Base-by-base conservation (phyloP, 2,113 vertebrate species). In the Microcebus tavaratra region DNA sequence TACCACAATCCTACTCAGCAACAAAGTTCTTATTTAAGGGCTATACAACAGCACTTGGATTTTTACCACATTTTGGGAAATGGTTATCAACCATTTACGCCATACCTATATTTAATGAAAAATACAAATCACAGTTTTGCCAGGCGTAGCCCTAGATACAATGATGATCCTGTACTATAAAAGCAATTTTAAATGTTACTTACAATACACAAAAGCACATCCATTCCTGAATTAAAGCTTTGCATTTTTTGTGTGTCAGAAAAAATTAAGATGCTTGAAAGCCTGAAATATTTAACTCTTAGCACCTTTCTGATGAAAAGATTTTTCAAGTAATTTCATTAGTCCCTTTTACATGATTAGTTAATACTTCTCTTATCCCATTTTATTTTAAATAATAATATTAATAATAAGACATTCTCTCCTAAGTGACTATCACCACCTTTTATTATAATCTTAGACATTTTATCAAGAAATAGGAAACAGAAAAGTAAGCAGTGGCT, bases 181-280 rank as follows among this genome's bases (percentile, higher is more conserved):
- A 87, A 95, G 31, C 34, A 50, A 45, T 80, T 88, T 25, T 55
- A 34, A 91, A 89, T 31, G 18, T 48, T 59, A 76, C 25, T n/a
- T 90, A 34, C 27, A 88, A 67, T 10, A 78, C 65, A 73, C 18
- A 91, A 86, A 61, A 95, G 81, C 25, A 91, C 9, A 65, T 14
- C 13, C 57, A 88, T 70, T 92, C 65, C 34, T 61, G 8, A 94
- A 84, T 84, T 63, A 84, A 92, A 68, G 6, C 5, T 39, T 88
- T 87, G 48, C 0, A 39, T 78, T 79, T 86, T 78, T 88, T 50
- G 20, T 48, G 15, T 75, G 6, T 81, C 39, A 39, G 70, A 75
- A 48, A 91, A 73, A 88, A 67, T 75, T 39, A 92, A 81, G n/a
- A 31, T 67, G 10, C 73, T 89, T 82, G 50, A 96, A 86, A 95